Base-by-base conservation (phyloP, 2,888 invertebrate genomes). In the Amphipoea oculea region DNA sequence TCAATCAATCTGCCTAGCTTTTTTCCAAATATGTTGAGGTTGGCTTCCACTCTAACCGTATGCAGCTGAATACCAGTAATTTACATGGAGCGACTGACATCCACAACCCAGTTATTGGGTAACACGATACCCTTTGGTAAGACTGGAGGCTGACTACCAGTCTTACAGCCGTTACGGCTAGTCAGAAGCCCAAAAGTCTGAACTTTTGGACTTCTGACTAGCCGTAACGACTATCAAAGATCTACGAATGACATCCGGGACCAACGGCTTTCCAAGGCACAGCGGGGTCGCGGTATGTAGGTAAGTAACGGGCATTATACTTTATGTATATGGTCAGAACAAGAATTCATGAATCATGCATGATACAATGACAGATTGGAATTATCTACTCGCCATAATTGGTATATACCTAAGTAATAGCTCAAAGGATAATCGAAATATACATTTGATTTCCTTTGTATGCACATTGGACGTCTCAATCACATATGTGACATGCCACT, bases 301-400 rank as follows among this genome's bases (percentile, higher is more conserved):
- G 40, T 40, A 40, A 54, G 11, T 12, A 45, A 45, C 7, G 45
- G 45, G 45, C 17, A n/a, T 17, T 72, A 20, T n/a, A 42, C 17
- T 14, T 3, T 14, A 67, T 2, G n/a, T n/a, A 2, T 48, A 65
- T 54, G 70, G 40, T 42, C 42, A 36, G 42, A 51, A 36, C 62
- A 36, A 71, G 36, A 71, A 51, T 36, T 62, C 17, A 4, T 29
- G n/a, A 29, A 29, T 29, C 29, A 29, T 29, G 29, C 9, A 4
- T 42, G 42, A 45, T 54, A 45, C n/a, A 51, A 81, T 72, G 72
- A 54, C 42, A 69, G 79, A 79, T 29, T n/a, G 42, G 5, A 20
- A 81, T 72, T 72, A 63, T 2, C 1, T 54, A 4, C 12, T 62
- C 0, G 9, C 42, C 42, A 14, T 78, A 63, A 45, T 54, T n/a